Evolutionary conservation across 2,797 vertebrate genomes (phyloP), one percentile per base, ranked within the genome.

Genomic region (Anas bahamensis): DNA sequence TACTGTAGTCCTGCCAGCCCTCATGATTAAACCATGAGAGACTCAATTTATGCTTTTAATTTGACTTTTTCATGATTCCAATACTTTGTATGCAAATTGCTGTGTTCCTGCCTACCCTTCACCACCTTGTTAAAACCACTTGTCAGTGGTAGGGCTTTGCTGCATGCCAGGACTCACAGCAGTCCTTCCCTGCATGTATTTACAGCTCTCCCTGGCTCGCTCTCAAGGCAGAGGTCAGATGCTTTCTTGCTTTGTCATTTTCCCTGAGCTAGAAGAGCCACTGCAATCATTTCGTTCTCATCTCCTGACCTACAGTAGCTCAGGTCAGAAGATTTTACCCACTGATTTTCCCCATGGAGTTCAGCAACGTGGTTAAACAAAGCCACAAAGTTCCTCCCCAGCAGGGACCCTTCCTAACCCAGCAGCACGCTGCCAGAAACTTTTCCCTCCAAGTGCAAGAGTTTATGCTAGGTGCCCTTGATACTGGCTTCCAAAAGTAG

Each of bases 1-100:
- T 24, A 10, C 0, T 17, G 48, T 72, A 29, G 61, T 3, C 74
- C 73, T 71, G 68, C 48, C 75, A 71, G 33, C 29, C 41, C 66
- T 83, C 89, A 59, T 61, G 76, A 69, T 74, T 80, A 82, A 94
- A 88, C 71, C 59, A 90, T 22, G 52, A 90, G 33, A 41, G 24
- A n/a, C 50, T 57, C 26, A 42, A 86, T 83, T 87, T 73, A 89
- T 68, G 70, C 10, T 65, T 93, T 93, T 83, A 80, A 81, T 90
- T 91, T 61, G 61, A 61, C 66, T 95, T 83, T 78, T 90, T 78
- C 68, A 55, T 55, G 17, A 82, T 72, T 70, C 31, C 60, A 23
- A 29, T 6, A 19, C 73, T 85, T 61, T 41, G 42, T 18, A 83
- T 70, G 85, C 68, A 73, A 44, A 92, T 89, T 19, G 24, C 53